phyloP scores from a whole-genome alignment of 2,888 invertebrate species.

The Dinocampus coccinellae region DNA sequence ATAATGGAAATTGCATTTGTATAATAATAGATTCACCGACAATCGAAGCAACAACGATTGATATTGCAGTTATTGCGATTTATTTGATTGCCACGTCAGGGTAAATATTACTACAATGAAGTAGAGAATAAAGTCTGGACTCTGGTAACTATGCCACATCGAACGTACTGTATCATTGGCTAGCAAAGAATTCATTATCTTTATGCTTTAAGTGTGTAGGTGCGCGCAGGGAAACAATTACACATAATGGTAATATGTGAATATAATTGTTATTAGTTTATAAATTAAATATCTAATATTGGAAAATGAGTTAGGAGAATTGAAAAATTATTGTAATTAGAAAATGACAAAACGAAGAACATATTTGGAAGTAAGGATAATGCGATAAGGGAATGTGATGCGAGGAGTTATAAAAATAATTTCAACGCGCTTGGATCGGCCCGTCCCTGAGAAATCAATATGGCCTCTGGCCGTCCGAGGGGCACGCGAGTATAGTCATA shows the following conservation, averaged over 20 bases:
- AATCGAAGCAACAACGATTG: not conserved
- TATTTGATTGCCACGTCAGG: slow-evolving; percentile 15
- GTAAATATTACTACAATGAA: not conserved
- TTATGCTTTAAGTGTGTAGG: slow-evolving; percentile 39
- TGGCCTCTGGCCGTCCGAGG: slow-evolving; percentile 51
- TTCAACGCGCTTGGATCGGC: slow-evolving; percentile 44
- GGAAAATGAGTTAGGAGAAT: slow-evolving; percentile 14
- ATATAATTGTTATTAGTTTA: not conserved
- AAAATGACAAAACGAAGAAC: not conserved
- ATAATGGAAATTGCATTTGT: not conserved
- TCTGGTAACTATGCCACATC: not conserved
- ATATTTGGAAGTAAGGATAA: not conserved
- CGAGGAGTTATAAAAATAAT: slow-evolving; percentile 32
- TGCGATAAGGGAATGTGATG: not conserved
- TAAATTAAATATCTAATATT: not conserved
- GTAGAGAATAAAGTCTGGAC: not conserved
- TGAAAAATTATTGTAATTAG: slow-evolving; percentile 44
- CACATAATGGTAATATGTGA: not conserved
- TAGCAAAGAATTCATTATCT: slow-evolving; percentile 51
- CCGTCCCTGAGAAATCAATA: slow-evolving; percentile 56
- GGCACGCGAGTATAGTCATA: slow-evolving; percentile 46
- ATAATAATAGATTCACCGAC: not conserved
- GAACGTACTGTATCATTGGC: slow-evolving; percentile 30
- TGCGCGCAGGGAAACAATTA: slow-evolving; percentile 28
- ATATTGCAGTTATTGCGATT: not conserved